Base-by-base conservation (phyloP, 2,888 invertebrate species). In the Stictocephala bisonia region DNA sequence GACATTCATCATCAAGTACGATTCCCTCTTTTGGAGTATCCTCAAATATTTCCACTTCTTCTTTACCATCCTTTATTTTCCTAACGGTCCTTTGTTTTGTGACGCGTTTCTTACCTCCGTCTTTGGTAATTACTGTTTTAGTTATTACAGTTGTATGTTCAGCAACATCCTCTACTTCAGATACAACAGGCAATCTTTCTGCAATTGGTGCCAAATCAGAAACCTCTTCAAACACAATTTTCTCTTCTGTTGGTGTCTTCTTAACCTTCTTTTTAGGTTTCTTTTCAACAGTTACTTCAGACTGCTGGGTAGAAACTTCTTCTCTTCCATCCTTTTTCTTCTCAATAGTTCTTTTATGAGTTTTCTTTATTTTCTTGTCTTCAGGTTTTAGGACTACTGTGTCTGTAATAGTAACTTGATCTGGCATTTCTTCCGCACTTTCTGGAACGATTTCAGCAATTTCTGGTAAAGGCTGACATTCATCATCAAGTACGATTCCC, bases 311-410 rank as follows among this genome's bases (percentile, higher is more conserved):
- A 18, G 76, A 56, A 22, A 73, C 73, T 35, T 74, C 74, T 53
- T 77, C 75, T 18, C 73, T 67, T 0, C 76, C 78, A 26, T 74
- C 78, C 29, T 74, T 73, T 13, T 73, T 69, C 35, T 53, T 74
- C 66, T 74, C 73, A n/a, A 77, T 68, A 3, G 48, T 66, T 40
- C 58, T 74, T 24, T 66, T 64, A 24, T 74, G 56, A 7, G 53
- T 48, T 26, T 51, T 44, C 26, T 29, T 74, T 4, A 69, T 40
- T 67, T 53, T 15, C n/a, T 48, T 80, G 18, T 79, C 71, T 70
- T 78, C 79, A 60, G 78, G 80, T 77, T 35, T 83, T 71, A 77
- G 80, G 76, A 26, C 29, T 40, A 50, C 67, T n/a, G 58, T 64
- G 20, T 74, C 74, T 2, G 71, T 74, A 15, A 74, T 64, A 41